Evolutionary conservation across 2,113 vertebrate species (phyloP).

Genomic region (Pedionomus torquatus): DNA sequence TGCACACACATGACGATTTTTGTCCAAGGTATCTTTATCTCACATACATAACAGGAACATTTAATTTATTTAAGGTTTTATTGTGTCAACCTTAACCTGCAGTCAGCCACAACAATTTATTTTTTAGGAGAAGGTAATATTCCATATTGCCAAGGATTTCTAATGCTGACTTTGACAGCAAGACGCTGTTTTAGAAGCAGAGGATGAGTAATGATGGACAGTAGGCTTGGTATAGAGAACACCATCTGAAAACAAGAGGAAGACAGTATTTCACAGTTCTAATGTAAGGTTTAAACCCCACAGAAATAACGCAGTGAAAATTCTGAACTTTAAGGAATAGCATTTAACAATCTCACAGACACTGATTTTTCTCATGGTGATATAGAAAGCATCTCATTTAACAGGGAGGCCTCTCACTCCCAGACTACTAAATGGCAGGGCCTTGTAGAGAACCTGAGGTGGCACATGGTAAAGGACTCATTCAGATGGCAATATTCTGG

Average conservation of each 20-base stretch:
- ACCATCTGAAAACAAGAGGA: not conserved
- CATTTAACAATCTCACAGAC: not conserved
- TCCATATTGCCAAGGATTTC: not conserved
- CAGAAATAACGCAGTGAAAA: not conserved
- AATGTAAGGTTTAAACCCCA: not conserved
- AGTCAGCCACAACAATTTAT: not conserved
- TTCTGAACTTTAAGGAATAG: not conserved
- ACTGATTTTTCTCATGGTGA: not conserved
- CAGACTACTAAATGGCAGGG: not conserved
- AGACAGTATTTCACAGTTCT: not conserved
- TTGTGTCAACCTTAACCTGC: not conserved
- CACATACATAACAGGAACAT: not conserved
- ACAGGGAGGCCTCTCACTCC: not conserved
- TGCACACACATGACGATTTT: not conserved
- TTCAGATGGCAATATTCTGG: not conserved
- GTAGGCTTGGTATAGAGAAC: not conserved
- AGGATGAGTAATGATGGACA: not conserved
- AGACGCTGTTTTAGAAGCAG: not conserved
- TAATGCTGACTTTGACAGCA: not conserved
- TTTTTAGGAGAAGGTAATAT: not conserved
- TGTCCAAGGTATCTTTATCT: not conserved
- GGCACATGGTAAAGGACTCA: not conserved
- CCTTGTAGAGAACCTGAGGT: not conserved
- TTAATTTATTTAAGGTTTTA: not conserved
- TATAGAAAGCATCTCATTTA: not conserved